Base-by-base conservation (phyloP, 1,140 invertebrate species). In the Lanistes nyassanus region DNA sequence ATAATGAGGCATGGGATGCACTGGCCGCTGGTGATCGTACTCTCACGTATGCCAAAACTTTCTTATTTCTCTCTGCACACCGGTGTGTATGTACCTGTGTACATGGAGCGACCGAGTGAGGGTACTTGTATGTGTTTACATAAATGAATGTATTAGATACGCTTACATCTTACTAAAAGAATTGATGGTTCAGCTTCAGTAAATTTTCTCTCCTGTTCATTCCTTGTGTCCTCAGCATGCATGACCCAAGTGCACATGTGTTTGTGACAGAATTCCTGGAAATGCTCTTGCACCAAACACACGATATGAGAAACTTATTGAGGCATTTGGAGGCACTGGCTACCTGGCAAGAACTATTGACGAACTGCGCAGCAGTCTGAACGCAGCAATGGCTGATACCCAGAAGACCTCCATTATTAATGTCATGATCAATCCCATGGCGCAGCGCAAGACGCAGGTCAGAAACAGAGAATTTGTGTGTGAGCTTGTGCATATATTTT, bases 291-390 rank as follows among this genome's bases (percentile, higher is more conserved):
- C 92, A 62, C 92, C 93, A 37, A 92, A 93, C 85, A 93, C 93
- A 0, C 93, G 92, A 70, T 99, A 99, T 88, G 96, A 99, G 86
- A 94, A 94, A 83, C 93, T 98, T 91, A 93, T 96, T 90, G 92
- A 93, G 87, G 92, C 98, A 87, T 96, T 97, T 88, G 91, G 91
- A 47, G 94, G 93, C 5, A 92, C 92, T 78, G 97, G 97, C n/a
- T 92, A 94, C 82, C 93, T 95, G 79, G 96, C 94, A 75, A 92
- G 91, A 71, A 95, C 93, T 0, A 91, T 94, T 64, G 91, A 93
- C 16, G 93, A 98, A 84, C 90, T 98, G 62, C 90, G 93, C 70
- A 83, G 84, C 19, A 94, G 95, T 31, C 74, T 98, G 0, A 91
- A 90, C 77, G 89, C 91, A 78, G 92, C 93, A 23, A 87, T 96